Evolutionary conservation across 2,888 invertebrate genomes (phyloP), one percentile per base, ranked within the genome.

Genomic region (Nebria brevicollis): DNA sequence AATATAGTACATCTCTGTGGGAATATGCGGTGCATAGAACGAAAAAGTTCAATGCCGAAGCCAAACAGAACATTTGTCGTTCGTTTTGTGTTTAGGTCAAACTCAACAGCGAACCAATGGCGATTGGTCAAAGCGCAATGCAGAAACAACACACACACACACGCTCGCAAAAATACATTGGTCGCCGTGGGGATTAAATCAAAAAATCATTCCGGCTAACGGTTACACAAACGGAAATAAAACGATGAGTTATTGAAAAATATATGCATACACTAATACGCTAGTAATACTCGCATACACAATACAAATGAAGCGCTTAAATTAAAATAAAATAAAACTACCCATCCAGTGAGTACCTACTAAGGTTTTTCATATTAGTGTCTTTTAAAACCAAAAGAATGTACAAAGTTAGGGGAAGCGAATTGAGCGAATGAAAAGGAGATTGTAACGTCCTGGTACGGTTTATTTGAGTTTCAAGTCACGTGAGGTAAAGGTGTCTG

Each of bases 121-220:
- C 54, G 54, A 54, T 2, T 54, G 13, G 54, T 54, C 54, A 54
- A 54, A 54, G 54, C 54, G 54, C 54, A 54, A 54, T 54, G 54
- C 54, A 54, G 54, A 13, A 54, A 54, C 13, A 54, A 54, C 54
- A 54, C 54, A 54, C 54, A 54, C 2, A 54, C 6, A 54, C 13
- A 13, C 13, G 54, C 8, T 3, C 13, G 54, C 13, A 54, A 11
- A 13, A 11, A 54, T 54, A 54, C 13, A 13, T 54, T 13, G 8
- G 54, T 54, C 13, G 54, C 11, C 54, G 54, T 7, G 54, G 11
- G 54, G 54, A 54, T 54, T 54, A 54, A 54, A 54, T 54, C 54
- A 54, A 54, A 54, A 54, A 54, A 54, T 54, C 54, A 54, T 54
- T 54, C 54, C 54, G 54, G 54, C 54, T 54, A 54, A 54, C 54